Conservation (phyloP, 2,888 invertebrate genomes). For the Pristionchus japonicus region DNA sequence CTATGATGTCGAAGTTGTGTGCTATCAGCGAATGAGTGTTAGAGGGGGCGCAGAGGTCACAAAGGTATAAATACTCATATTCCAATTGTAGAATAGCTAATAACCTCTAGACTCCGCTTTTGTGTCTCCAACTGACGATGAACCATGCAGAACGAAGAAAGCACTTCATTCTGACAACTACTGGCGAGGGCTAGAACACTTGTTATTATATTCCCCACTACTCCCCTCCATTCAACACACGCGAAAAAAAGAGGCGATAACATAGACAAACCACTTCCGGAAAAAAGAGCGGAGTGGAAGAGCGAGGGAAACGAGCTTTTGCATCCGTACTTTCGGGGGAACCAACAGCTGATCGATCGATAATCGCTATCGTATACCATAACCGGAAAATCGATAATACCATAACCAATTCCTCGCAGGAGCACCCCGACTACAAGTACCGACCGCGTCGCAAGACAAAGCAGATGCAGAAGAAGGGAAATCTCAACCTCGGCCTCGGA, state of each 20-base stretch:
- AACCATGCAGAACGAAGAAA: too few relatives aligned
- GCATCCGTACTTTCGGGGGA: background rate
- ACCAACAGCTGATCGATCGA: background rate
- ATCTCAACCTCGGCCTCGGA: background rate
- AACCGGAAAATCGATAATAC: background rate
- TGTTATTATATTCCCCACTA: background rate
- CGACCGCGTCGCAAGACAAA: slow-evolving; percentile 73
- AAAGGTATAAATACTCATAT: background rate
- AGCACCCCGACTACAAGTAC: slow-evolving; percentile 75
- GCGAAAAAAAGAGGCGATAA: background rate
- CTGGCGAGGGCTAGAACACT: background rate
- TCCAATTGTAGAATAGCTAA: too few relatives aligned
- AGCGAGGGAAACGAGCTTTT: slow-evolving; percentile 6
- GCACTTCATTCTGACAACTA: background rate
- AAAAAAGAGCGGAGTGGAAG: background rate
- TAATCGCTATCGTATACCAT: too few relatives aligned
- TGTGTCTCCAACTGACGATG: too few relatives aligned
- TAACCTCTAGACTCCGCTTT: too few relatives aligned
- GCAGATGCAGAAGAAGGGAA: slow-evolving; percentile 59
- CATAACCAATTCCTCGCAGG: slow-evolving; percentile 51
- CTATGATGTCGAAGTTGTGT: background rate
- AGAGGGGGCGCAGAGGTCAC: background rate
- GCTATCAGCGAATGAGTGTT: background rate
- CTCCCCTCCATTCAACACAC: background rate
- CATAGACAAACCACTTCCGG: slow-evolving; percentile 28